Percentiles rank a stretch among this genome's conserved stretches.
These are phyloP conservation scores for Hydrotaea diabolus DNA, from an alignment of 2,888 invertebrate species.

Conservation along the genomic window DNA sequence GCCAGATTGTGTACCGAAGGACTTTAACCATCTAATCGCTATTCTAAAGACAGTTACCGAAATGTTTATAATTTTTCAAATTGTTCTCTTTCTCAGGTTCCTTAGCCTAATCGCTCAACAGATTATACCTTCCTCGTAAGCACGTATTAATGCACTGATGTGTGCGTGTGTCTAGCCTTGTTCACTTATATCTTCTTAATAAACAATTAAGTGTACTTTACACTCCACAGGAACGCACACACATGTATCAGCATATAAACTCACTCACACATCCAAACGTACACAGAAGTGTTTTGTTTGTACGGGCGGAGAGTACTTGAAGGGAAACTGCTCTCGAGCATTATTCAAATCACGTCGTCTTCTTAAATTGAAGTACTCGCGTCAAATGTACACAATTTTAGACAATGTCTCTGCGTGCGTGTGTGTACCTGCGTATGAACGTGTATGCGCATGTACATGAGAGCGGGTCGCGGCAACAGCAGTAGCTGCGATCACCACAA, in stretches of 20 bases:
- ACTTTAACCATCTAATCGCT: too few relatives aligned
- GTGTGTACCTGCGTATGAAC: too few relatives aligned
- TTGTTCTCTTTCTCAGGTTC: too few relatives aligned
- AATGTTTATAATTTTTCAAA: too few relatives aligned
- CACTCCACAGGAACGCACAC: neutral
- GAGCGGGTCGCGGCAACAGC: too few relatives aligned
- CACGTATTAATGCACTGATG: neutral
- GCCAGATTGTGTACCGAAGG: too few relatives aligned
- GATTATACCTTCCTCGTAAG: neutral
- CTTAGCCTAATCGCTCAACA: too few relatives aligned
- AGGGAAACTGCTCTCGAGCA: neutral
- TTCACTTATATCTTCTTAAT: slow-evolving; percentile 42
- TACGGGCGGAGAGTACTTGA: neutral
- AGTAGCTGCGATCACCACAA: too few relatives aligned
- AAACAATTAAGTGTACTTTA: slow-evolving; percentile 44
- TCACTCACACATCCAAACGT: neutral
- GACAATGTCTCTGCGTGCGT: neutral
- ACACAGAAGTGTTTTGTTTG: neutral
- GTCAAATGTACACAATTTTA: slow-evolving; percentile 44
- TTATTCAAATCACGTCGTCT: slow-evolving; percentile 62
- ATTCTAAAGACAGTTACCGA: too few relatives aligned
- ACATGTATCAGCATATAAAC: too few relatives aligned
- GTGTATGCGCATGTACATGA: too few relatives aligned
- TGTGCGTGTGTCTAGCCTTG: neutral
- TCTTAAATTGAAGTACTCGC: slow-evolving; percentile 52